phyloP scores from a whole-genome alignment of 2,888 invertebrate genomes.

The Petrolisthes cinctipes region DNA sequence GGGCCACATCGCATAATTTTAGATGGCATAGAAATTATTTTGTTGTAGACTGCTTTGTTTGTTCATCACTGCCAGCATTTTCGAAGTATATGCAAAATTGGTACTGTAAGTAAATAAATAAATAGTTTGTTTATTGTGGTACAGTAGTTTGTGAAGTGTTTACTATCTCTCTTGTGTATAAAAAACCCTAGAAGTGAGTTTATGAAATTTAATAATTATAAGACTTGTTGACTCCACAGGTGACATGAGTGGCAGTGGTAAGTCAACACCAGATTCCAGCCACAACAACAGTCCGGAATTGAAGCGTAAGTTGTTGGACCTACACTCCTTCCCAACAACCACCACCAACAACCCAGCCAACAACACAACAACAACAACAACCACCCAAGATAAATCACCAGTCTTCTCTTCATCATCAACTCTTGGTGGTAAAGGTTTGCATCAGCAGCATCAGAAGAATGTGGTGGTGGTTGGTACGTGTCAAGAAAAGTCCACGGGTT shows the following conservation, averaged over 20 bases:
- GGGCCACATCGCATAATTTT: too few relatives aligned
- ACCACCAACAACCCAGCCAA: neutral
- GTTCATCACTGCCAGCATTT: too few relatives aligned
- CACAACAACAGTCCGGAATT: constrained; percentile 60
- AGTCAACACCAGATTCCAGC: constrained; percentile 62
- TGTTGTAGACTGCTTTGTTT: too few relatives aligned
- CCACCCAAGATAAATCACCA: constrained; percentile 46
- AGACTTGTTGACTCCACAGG: constrained; percentile 34
- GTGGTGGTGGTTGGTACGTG: neutral
- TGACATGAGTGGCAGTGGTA: constrained; percentile 51
- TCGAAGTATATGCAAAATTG: too few relatives aligned
- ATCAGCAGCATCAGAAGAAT: too few relatives aligned
- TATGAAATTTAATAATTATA: neutral
- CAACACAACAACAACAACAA: neutral
- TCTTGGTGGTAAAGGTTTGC: neutral
- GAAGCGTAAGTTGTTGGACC: constrained; percentile 48
- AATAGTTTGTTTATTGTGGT: too few relatives aligned
- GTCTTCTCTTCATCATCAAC: neutral
- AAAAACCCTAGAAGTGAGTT: too few relatives aligned
- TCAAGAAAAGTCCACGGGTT: constrained; percentile 39
- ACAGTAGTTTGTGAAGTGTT: too few relatives aligned
- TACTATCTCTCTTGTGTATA: too few relatives aligned
- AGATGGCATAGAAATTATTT: too few relatives aligned
- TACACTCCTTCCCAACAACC: constrained; percentile 35
- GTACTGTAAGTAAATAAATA: too few relatives aligned